A percentile compares a stretch with the other conserved stretches of the same genome.
phyloP scores from a whole-genome alignment of 2,888 invertebrate genomes.

The Malthinus seriepunctatus region DNA sequence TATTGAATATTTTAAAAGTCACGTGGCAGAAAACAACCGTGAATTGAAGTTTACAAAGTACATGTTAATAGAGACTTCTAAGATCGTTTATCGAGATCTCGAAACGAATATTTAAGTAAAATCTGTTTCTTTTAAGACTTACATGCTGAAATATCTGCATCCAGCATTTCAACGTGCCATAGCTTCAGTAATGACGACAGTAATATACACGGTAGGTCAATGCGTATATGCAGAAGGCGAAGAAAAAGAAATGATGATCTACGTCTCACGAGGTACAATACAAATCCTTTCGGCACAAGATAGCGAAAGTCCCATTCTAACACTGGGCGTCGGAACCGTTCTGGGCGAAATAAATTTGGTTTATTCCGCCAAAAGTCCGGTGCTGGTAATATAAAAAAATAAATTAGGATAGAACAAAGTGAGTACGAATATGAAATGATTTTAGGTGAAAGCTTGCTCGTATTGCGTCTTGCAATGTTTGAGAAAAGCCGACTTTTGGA shows the following conservation, averaged over 20 bases:
- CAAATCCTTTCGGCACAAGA: slow-evolving; percentile 38
- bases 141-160: slow-evolving; percentile 28
- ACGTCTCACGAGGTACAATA: slow-evolving; percentile 34
- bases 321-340: slow-evolving; percentile 34
- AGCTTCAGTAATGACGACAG: slow-evolving; percentile 31
- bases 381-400: slow-evolving; percentile 26
- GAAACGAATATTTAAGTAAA: too few species aligned
- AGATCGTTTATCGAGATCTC: too few species aligned
- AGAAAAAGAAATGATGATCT: slow-evolving; percentile 32
- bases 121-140: slow-evolving; percentile 29
- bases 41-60: too few species aligned
- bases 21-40: too few species aligned
- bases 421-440: background rate
- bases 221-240: slow-evolving; percentile 31
- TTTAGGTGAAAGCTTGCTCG: slow-evolving; percentile 34
- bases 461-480: slow-evolving; percentile 34
- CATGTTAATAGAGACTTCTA: too few species aligned
- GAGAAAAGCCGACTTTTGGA: slow-evolving; percentile 31
- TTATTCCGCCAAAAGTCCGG: slow-evolving; percentile 27
- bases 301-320: slow-evolving; percentile 36
- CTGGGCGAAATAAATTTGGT: slow-evolving; percentile 34
- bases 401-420: background rate
- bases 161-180: slow-evolving; percentile 34
- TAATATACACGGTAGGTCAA: slow-evolving; percentile 36
- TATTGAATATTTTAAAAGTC: too few species aligned